Conservation (phyloP, 2,888 invertebrate genomes). For the Eupithecia centaureata region DNA sequence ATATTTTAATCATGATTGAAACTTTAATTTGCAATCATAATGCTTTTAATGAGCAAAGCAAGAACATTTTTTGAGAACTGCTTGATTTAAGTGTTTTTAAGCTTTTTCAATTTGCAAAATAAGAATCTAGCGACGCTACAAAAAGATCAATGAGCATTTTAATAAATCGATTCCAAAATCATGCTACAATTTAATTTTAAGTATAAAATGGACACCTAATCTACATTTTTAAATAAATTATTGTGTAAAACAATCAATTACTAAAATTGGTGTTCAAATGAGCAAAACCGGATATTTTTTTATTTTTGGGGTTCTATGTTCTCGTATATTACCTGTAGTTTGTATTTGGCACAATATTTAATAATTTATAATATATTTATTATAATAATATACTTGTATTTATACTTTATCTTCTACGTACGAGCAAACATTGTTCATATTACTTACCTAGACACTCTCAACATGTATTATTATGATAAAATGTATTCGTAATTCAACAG, state of each 20-base stretch:
- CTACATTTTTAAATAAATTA: conserved; percentile 39
- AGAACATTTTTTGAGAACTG: no score
- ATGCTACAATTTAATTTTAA: conserved; percentile 23
- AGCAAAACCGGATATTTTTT: conserved; percentile 53
- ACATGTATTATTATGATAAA: conserved; percentile 49
- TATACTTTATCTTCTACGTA: conserved; percentile 60
- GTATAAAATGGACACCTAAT: conserved; percentile 55
- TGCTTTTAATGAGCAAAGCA: not conserved
- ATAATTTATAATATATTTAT: conserved; percentile 47
- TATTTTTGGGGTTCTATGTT: conserved; percentile 60
- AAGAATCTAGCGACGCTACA: conserved; percentile 25
- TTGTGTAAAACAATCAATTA: conserved; percentile 39
- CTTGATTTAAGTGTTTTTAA: not conserved
- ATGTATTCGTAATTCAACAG: conserved; percentile 51
- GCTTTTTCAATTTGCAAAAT: not conserved
- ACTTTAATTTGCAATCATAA: not conserved
- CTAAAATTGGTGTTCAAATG: conserved; percentile 60
- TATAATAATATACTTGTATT: conserved; percentile 47
- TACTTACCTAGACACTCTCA: conserved; percentile 62
- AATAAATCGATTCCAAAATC: conserved; percentile 18
- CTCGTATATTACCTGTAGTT: conserved; percentile 68
- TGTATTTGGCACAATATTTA: conserved; percentile 71
- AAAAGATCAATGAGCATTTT: conserved; percentile 28
- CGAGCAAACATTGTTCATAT: conserved; percentile 51
- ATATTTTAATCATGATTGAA: conserved; percentile 2